phyloP scores from a whole-genome alignment of 92 coral and sea anemone genomes.

The Plumapathes pennacea region DNA sequence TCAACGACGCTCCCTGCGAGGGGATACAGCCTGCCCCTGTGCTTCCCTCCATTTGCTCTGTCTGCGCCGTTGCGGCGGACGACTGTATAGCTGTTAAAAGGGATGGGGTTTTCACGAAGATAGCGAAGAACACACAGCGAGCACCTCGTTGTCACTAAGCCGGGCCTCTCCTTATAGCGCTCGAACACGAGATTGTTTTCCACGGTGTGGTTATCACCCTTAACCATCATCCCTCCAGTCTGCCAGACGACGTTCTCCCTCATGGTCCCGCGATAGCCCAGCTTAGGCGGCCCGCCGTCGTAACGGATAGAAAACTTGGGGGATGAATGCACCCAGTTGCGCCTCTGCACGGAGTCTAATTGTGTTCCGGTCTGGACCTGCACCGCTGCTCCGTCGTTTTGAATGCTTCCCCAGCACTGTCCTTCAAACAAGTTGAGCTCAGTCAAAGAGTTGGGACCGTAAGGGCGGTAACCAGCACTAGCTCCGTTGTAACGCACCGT shows the following conservation, averaged over 20 bases:
- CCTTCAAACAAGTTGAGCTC: constrained; percentile 46
- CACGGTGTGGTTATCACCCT: constrained; percentile 55
- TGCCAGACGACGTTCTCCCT: constrained; percentile 53
- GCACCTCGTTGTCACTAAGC: constrained; percentile 29
- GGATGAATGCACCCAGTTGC: constrained; percentile 59
- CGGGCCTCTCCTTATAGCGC: constrained; percentile 22
- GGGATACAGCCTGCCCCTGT: constrained; percentile 32
- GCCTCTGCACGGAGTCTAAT: constrained; percentile 19
- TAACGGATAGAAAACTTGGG: constrained; percentile 49
- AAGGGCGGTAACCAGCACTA: constrained; percentile 31
- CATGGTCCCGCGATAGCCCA: constrained; percentile 53
- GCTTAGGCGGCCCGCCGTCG: constrained; percentile 52
- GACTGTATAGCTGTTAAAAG: constrained; percentile 49
- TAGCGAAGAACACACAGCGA: constrained; percentile 55
- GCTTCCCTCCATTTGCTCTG: constrained; percentile 64
- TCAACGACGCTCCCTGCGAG: constrained; percentile 48
- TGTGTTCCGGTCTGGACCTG: constrained; percentile 29
- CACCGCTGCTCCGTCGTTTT: constrained; percentile 61
- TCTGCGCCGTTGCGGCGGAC: constrained; percentile 65
- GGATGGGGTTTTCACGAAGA: constrained; percentile 48
- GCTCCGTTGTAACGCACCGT: constrained; percentile 43
- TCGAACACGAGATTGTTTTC: constrained; percentile 55
- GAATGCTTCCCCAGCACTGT: constrained; percentile 73
- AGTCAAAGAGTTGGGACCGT: background rate
- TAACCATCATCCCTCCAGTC: constrained; percentile 45